Percentiles rank a stretch among this genome's conserved stretches.
Conservation (phyloP, 1,140 invertebrate genomes). For the Drosophila pectinifera region DNA sequence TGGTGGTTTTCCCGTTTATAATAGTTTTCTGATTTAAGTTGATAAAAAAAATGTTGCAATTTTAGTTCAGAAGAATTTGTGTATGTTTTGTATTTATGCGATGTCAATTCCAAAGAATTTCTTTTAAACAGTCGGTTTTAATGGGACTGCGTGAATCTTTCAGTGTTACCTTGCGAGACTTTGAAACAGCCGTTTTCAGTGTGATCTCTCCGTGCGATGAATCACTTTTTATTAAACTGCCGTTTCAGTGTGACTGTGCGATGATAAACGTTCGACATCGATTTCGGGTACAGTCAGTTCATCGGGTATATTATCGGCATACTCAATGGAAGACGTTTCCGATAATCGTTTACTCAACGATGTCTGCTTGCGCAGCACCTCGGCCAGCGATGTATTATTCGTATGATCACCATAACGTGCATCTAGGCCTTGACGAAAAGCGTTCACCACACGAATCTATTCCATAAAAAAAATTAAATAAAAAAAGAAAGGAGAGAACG, state of each 20-base stretch:
- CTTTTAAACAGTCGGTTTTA: neutral
- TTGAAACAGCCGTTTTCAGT: neutral
- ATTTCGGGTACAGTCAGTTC: conserved; percentile 94
- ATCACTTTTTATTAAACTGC: conserved; percentile 89
- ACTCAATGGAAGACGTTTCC: conserved; percentile 96
- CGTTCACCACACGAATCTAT: conserved; percentile 99
- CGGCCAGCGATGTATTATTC: conserved; percentile 94
- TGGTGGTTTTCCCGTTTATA: neutral
- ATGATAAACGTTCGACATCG: conserved; percentile 95
- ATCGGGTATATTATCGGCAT: conserved; percentile 94
- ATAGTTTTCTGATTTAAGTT: neutral
- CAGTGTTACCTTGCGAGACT: neutral
- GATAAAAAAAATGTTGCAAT: neutral
- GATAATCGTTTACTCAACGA: conserved; percentile 95
- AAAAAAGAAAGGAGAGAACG: conserved; percentile 49
- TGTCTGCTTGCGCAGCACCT: conserved; percentile 95
- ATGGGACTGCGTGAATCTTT: neutral
- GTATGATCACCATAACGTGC: conserved; percentile 96
- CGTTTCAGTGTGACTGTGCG: conserved; percentile 96
- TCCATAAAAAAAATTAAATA: conserved; percentile 30
- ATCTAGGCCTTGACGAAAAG: conserved; percentile 99
- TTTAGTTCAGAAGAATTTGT: neutral
- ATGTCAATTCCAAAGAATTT: neutral
- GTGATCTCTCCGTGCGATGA: neutral
- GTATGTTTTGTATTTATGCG: neutral